Base-by-base conservation (phyloP, 2,113 vertebrate species). In the Pseudorectes ferrugineus region DNA sequence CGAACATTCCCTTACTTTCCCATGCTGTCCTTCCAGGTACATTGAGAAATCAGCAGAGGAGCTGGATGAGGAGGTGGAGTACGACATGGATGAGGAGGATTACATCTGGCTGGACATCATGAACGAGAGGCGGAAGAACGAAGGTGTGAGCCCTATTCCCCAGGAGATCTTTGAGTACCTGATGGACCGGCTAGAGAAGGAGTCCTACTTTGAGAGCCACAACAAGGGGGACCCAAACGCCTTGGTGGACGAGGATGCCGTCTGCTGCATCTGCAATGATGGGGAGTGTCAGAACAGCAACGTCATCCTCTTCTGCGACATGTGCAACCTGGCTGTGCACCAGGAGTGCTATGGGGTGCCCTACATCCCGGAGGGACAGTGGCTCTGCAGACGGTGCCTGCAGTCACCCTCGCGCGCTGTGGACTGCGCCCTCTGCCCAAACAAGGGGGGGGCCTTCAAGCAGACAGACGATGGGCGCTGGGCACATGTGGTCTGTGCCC, bases 221-320 rank as follows among this genome's bases (percentile, higher is more conserved):
- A 99, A 99, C 96, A 99, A 99, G 98, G 99, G 99, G 1, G 99
- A 99, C 96, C 99, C 99, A 36, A 99, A 98, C 2, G 98, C 99
- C 12, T 96, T 99, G 67, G 99, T 99, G 52, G 99, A 99, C 0
- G 99, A 99, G 95, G 99, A 99, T 4, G 99, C 99, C 0, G 99
- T 99, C 63, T 99, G 99, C 95, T 99, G 99, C 93, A 99, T 99
- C 97, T 99, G 99, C 93, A 99, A 99, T 0, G 99, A 99, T 0
- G 99, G 99, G n/a, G 99, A 99, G 95, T 99, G 99, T 95, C 99
- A 99, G 98, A 99, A 99, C 97, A 99, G 99, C 98, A 99, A 99
- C 1, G 99, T 99, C 79, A 99, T 99, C 97, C 98, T 99, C 65
- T 99, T 99, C 97, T 99, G 99, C 14, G 99, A 99, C 97, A 99